Conservation (phyloP, 2,113 vertebrate genomes). For the Coryphaenoides rupestris region DNA sequence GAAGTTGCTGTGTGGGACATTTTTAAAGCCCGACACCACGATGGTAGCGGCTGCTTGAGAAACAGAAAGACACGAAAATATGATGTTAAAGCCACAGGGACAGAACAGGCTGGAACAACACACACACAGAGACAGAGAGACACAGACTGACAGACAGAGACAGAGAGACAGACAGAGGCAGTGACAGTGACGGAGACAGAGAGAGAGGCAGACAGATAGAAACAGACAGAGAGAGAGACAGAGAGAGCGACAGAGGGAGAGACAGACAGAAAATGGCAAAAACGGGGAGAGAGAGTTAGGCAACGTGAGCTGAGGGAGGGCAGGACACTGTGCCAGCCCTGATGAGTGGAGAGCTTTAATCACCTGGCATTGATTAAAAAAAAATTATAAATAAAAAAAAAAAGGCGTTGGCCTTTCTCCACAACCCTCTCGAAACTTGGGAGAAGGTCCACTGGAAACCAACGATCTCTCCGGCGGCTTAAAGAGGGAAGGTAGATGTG, state of each 20-base stretch:
- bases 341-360: conserved; percentile 53
- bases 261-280: neutral
- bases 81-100: too few relatives aligned
- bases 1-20: conserved; percentile 53
- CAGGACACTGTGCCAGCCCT: conserved; percentile 31
- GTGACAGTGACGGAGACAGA: neutral
- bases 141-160: conserved; percentile 1
- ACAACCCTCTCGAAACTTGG: conserved; percentile 26
- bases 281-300: neutral
- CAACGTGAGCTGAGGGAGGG: conserved; percentile 12
- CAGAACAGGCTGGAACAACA: too few relatives aligned
- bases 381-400: too few relatives aligned
- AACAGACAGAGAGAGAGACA: neutral
- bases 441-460: conserved; percentile 15
- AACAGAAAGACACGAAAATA: neutral
- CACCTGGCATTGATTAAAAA: conserved; percentile 47
- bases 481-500: conserved; percentile 23
- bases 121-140: conserved; percentile 10
- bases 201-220: neutral
- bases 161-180: neutral
- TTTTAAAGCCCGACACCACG: conserved; percentile 46
- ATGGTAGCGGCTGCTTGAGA: conserved; percentile 27
- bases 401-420: conserved; percentile 36
- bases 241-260: neutral
- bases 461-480: conserved; percentile 23